Evolutionary conservation across 2,888 invertebrate species (phyloP), one percentile per base, ranked within the genome.

Genomic region (Plutella xylostella): DNA sequence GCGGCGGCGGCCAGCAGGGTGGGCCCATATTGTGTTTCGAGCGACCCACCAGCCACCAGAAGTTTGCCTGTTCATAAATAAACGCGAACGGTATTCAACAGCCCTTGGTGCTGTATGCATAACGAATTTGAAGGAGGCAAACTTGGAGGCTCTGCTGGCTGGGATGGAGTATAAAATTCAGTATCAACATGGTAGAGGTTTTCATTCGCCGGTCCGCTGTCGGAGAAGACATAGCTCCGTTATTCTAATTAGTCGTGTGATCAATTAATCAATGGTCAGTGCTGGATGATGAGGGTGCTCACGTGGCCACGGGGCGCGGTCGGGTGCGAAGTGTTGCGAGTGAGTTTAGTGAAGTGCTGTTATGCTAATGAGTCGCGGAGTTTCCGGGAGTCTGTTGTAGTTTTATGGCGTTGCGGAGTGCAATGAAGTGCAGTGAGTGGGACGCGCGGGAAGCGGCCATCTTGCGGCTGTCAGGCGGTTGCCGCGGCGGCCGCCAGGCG

Each of bases 81-180:
- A 85, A 83, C 83, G 85, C 80, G 83, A 83, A 80, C 84, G 76
- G 79, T 85, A 85, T 85, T 85, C 85, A 85, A 85, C 84, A 84
- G 84, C 84, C 85, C 85, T 84, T 83, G 83, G 84, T 85, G 85
- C 85, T 85, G 85, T 85, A 85, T 85, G 85, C 85, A 85, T 85
- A 85, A 85, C 84, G 84, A 85, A 85, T 85, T 83, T 82, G 83
- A 82, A 83, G 83, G 83, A 82, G 83, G 83, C 83, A 82, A 82
- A 82, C 83, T 83, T 82, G 83, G 82, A 82, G 82, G 80, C 83
- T 82, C 82, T 82, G 80, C 72, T 78, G 74, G 68, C 78, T 76
- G 76, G 82, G 80, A 80, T 82, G 80, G 80, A 82, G 82, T 83
- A 83, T 83, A 83, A 83, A 83, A 83, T 83, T 83, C 83, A 79